Conservation (phyloP, 1,140 invertebrate species). For the Diuraphis noxia region DNA sequence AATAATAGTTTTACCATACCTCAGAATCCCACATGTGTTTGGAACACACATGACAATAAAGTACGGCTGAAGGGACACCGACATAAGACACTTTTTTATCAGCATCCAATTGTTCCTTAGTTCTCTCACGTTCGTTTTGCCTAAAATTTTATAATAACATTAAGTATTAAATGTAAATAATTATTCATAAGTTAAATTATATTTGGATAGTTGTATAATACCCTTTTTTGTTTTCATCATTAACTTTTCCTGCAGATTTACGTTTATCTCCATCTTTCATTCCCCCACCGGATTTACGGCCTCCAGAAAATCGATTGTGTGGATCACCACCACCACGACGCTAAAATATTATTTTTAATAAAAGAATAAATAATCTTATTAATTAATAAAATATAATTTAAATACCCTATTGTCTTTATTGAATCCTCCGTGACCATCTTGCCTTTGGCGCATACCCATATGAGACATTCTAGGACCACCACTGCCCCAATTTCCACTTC, state of each 20-base stretch:
- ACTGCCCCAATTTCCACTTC: not conserved
- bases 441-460: conserved; percentile 24
- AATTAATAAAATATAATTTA: not conserved
- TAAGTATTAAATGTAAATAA: not conserved
- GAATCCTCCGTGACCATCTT: conserved; percentile 11
- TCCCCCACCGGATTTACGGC: conserved; percentile 38
- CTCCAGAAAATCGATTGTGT: conserved; percentile 13
- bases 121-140: conserved; percentile 38
- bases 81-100: conserved; percentile 54
- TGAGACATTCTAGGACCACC: not conserved
- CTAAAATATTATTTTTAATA: not conserved
- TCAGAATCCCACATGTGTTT: conserved; percentile 81
- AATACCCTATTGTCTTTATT: conserved; percentile 37
- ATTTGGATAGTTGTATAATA: not conserved
- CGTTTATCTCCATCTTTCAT: conserved; percentile 32
- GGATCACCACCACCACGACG: not conserved
- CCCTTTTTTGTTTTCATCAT: conserved; percentile 49
- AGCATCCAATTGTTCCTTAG: conserved; percentile 43
- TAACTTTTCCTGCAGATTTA: conserved; percentile 44
- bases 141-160: not conserved
- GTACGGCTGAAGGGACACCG: conserved; percentile 67
- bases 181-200: not conserved
- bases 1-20: conserved; percentile 58
- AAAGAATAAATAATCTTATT: not conserved
- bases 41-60: conserved; percentile 74